Evolutionary conservation across 2,888 invertebrate species (phyloP), one percentile per base, ranked within the genome.

Genomic region (Tachystola acroxantha): DNA sequence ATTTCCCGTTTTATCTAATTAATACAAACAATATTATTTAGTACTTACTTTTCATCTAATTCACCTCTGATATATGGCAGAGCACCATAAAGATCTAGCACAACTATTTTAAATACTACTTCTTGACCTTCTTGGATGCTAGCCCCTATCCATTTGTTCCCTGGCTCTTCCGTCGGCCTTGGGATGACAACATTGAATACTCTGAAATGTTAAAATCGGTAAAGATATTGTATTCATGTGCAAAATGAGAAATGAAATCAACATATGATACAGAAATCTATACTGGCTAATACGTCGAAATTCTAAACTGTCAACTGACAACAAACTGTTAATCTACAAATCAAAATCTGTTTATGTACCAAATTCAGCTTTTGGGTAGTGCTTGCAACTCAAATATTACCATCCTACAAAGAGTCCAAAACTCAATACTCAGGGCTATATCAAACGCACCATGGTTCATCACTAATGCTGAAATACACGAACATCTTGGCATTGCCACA

Each of bases 181-280:
- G 91, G 91, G 30, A 93, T 88, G 3, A 92, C 91, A 7, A 92
- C 91, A 73, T 93, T 93, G 57, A 93, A 93, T 13, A 89, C 87
- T 54, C 90, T 86, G 50, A 45, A 35, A 35, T 7, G 9, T 9
- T 1, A 79, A 69, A 10, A 42, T 32, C 9, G 5, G n/a, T n/a
- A n/a, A n/a, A n/a, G 20, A 20, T 20, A 20, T 20, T 20, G 20
- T 20, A 4, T 7, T 20, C 7, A 6, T 20, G 20, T 20, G 20
- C 20, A 20, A 20, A n/a, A n/a, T n/a, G n/a, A n/a, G n/a, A n/a
- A n/a, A n/a, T n/a, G n/a, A n/a, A n/a, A n/a, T n/a, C n/a, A n/a
- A n/a, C n/a, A n/a, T n/a, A n/a, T n/a, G n/a, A n/a, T n/a, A n/a
- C n/a, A n/a, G n/a, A n/a, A n/a, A n/a, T n/a, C n/a, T n/a, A n/a